A percentile compares a stretch with the other conserved stretches of the same genome.
These are phyloP conservation scores for Crossaster papposus DNA, from an alignment of 53 echinoderm and acorn worm species.

Conservation along the genomic window DNA sequence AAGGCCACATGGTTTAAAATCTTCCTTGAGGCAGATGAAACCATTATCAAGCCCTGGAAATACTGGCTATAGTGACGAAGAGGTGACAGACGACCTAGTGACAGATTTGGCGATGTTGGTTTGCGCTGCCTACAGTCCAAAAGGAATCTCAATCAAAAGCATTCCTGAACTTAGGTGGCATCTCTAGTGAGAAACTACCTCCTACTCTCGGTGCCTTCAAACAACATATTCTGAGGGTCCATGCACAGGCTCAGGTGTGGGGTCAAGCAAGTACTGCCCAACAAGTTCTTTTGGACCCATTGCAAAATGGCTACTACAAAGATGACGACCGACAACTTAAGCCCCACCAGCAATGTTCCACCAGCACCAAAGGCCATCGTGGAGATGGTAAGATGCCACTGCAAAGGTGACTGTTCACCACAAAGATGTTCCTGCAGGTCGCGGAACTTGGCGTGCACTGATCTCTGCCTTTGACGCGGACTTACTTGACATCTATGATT, in stretches of 20 bases:
- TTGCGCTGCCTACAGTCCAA: conserved; percentile 47
- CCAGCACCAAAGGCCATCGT: conserved; percentile 61
- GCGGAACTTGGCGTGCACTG: conserved; percentile 42
- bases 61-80: conserved; percentile 24
- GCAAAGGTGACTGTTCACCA: conserved; percentile 20
- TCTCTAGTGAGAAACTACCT: conserved; percentile 55
- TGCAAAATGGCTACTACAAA: conserved; percentile 51
- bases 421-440: conserved; percentile 39
- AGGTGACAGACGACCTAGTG: conserved; percentile 31
- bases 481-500: conserved; percentile 5
- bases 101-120: conserved; percentile 49
- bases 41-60: conserved; percentile 49
- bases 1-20: conserved; percentile 47
- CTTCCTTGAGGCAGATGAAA: conserved; percentile 48
- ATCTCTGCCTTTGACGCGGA: conserved; percentile 8
- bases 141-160: conserved; percentile 39
- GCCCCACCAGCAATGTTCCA: conserved; percentile 41
- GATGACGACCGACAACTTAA: conserved; percentile 15
- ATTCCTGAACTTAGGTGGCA: conserved; percentile 67
- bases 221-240: conserved; percentile 58
- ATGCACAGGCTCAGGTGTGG: conserved; percentile 53
- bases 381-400: conserved; percentile 42
- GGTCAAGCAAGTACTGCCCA: conserved; percentile 36
- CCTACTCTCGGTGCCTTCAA: conserved; percentile 48
- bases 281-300: conserved; percentile 57